phyloP scores from a whole-genome alignment of 2,113 vertebrate species.

The Condylura cristata region DNA sequence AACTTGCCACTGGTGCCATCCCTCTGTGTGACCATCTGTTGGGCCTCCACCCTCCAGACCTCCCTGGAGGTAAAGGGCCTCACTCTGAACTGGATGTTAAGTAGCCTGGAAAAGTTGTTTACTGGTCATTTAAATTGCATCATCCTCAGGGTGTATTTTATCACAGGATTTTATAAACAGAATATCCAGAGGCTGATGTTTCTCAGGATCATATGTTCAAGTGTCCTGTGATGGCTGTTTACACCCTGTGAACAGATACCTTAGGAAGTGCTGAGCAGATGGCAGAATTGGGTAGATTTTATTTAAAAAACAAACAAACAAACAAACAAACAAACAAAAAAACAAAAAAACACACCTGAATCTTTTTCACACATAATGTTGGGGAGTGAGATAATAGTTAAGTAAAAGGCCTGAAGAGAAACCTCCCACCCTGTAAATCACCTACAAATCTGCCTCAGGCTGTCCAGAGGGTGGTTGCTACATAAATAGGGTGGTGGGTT shows the following conservation, averaged over 20 bases:
- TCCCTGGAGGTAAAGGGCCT: background rate
- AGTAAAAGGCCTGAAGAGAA: too few species aligned
- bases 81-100: background rate
- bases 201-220: background rate
- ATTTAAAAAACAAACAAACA: too few species aligned
- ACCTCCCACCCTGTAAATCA: background rate
- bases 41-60: background rate
- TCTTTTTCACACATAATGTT: background rate
- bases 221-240: too few species aligned
- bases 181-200: background rate
- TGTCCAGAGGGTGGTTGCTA: background rate
- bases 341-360: too few species aligned
- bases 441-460: background rate
- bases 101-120: background rate
- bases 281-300: background rate
- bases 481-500: background rate
- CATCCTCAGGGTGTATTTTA: background rate
- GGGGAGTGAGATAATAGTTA: background rate
- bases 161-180: slow-evolving; percentile 9
- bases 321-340: too few species aligned
- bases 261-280: background rate
- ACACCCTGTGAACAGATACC: background rate
- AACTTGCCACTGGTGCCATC: background rate
- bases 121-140: background rate
- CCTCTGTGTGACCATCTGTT: background rate